Percentiles rank a stretch among this genome's conserved stretches.
These are phyloP conservation scores for Myrmecobius fasciatus DNA, from an alignment of 2,113 vertebrate genomes.

Conservation along the genomic window DNA sequence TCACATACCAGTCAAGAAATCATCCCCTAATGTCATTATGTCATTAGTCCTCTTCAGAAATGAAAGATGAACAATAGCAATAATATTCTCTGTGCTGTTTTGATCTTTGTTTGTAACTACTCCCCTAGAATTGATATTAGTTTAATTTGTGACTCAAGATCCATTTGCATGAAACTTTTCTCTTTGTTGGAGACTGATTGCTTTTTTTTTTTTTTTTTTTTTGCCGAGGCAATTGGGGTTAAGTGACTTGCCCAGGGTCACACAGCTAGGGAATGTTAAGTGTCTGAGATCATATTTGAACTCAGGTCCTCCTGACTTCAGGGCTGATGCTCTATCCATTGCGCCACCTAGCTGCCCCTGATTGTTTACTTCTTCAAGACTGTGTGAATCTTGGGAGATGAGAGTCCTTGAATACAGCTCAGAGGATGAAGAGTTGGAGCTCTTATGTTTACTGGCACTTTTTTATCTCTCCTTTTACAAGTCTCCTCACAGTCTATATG, in stretches of 20 bases:
- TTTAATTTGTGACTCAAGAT: background rate
- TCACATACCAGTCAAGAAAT: background rate
- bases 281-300: too few species aligned
- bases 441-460: background rate
- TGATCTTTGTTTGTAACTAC: background rate
- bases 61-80: too few species aligned
- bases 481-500: background rate
- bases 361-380: background rate
- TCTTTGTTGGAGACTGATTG: background rate
- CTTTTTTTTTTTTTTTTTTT: too few species aligned
- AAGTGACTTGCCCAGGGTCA: too few species aligned
- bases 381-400: background rate
- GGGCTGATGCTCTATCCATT: too few species aligned
- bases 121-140: background rate
- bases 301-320: too few species aligned
- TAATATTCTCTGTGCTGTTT: background rate
- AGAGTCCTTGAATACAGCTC: background rate
- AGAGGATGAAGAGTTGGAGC: background rate
- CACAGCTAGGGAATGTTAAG: too few species aligned
- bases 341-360: too few species aligned
- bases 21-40: background rate
- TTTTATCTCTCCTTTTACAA: background rate
- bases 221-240: too few species aligned
- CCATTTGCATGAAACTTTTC: background rate
- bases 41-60: too few species aligned